These are phyloP conservation scores for Cydia pomonella DNA, from an alignment of 1,140 invertebrate genomes.

Conservation along the genomic window DNA sequence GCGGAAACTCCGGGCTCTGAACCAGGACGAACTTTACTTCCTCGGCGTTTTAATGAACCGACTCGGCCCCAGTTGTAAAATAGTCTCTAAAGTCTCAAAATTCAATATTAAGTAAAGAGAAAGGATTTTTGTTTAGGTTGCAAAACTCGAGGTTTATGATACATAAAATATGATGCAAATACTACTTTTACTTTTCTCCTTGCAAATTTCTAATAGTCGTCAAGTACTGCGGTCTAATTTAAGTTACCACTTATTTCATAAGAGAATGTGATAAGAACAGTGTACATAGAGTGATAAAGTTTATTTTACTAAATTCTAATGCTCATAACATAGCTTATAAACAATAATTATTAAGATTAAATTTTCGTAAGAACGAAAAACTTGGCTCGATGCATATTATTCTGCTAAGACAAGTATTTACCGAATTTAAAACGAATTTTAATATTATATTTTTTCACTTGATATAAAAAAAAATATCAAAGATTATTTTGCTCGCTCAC, in stretches of 20 bases:
- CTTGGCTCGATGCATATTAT: neutral
- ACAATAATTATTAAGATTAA: neutral
- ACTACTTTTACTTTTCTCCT: neutral
- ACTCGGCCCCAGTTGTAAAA: neutral
- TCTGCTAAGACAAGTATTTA: neutral
- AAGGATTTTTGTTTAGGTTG: too few species aligned
- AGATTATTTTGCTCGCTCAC: conserved; percentile 27
- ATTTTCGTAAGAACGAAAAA: neutral
- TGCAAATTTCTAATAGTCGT: neutral
- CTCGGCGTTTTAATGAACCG: neutral
- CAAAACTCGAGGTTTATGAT: too few species aligned
- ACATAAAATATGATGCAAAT: neutral
- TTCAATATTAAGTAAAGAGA: too few species aligned
- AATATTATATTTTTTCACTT: neutral
- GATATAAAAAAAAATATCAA: too few species aligned
- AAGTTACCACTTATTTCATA: conserved; percentile 15
- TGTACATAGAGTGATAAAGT: conserved; percentile 43
- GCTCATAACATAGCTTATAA: conserved; percentile 57
- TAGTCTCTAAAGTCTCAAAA: neutral
- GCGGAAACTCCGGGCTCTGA: conserved; percentile 76
- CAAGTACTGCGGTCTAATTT: neutral
- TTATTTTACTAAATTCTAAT: conserved; percentile 63
- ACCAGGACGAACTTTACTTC: neutral
- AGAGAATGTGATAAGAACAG: conserved; percentile 27
- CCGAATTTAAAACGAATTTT: neutral